These are phyloP conservation scores for Trachymyrmex cornetzi DNA, from an alignment of 1,140 invertebrate species.

Conservation along the genomic window DNA sequence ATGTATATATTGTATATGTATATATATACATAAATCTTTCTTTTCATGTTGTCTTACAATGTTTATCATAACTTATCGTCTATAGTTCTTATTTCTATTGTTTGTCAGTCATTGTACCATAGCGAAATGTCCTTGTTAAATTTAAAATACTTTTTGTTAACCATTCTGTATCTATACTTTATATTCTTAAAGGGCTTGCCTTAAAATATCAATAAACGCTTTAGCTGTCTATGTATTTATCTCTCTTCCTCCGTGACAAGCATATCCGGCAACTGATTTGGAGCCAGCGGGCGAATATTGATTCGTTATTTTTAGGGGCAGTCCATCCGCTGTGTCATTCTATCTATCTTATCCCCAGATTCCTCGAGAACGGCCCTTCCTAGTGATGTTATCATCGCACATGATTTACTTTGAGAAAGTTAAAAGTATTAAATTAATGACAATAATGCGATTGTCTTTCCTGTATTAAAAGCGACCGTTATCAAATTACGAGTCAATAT, in stretches of 20 bases:
- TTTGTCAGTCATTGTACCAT: too few relatives aligned
- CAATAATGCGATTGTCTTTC: neutral
- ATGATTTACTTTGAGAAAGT: neutral
- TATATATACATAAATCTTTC: too few relatives aligned
- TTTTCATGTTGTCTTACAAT: too few relatives aligned
- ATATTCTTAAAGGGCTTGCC: too few relatives aligned
- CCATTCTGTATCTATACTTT: too few relatives aligned
- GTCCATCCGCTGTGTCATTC: conserved; percentile 70
- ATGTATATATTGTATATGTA: fast-evolving
- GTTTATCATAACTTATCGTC: too few relatives aligned
- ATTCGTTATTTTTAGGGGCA: conserved; percentile 83
- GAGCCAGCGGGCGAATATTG: conserved; percentile 79
- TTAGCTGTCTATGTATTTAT: too few relatives aligned
- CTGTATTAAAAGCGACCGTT: neutral
- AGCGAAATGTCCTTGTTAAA: too few relatives aligned
- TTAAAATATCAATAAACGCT: too few relatives aligned
- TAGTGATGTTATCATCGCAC: conserved; percentile 19
- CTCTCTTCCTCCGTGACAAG: conserved; percentile 23
- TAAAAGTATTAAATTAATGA: neutral
- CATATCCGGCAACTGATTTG: conserved; percentile 70
- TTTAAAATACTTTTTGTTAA: too few relatives aligned
- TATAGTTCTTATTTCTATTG: too few relatives aligned
- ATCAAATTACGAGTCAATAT: neutral
- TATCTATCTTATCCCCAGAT: conserved; percentile 69
- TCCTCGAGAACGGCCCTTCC: conserved; percentile 69